phyloP scores from a whole-genome alignment of 2,888 invertebrate species.

The Magallana nippona region DNA sequence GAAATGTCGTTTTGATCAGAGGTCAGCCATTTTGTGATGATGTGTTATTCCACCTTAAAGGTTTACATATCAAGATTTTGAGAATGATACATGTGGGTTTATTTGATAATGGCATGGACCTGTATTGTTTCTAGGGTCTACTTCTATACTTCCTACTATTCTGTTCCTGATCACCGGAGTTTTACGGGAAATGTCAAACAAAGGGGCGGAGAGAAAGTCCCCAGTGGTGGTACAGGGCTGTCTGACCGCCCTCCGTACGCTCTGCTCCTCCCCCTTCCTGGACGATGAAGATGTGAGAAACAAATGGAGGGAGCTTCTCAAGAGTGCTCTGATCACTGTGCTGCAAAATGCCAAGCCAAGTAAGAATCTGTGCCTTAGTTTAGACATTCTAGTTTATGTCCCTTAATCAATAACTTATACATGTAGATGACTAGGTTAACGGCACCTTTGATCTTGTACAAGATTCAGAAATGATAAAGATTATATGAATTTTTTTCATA shows the following conservation, averaged over 20 bases:
- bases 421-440: too few species aligned
- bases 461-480: too few species aligned
- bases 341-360: constrained; percentile 87
- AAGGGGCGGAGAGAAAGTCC: constrained; percentile 81
- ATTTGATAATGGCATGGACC: too few species aligned
- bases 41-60: too few species aligned
- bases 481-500: too few species aligned
- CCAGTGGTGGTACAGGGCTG: constrained; percentile 88
- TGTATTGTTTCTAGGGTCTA: constrained; percentile 84
- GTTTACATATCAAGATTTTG: too few species aligned
- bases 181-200: constrained; percentile 88
- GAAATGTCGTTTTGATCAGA: too few species aligned
- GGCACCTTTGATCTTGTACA: too few species aligned
- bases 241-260: constrained; percentile 87
- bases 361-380: constrained; percentile 30
- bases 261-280: constrained; percentile 83
- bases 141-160: constrained; percentile 93
- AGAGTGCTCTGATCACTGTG: constrained; percentile 93
- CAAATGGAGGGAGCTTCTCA: constrained; percentile 85
- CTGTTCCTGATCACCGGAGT: constrained; percentile 95
- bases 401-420: too few species aligned
- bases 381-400: too few species aligned
- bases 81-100: too few species aligned
- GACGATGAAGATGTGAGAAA: constrained; percentile 81
- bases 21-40: too few species aligned